A percentile compares a stretch with the other conserved stretches of the same genome.
These are phyloP conservation scores for Sinella curviseta DNA, from an alignment of 1,140 invertebrate species.

Conservation along the genomic window DNA sequence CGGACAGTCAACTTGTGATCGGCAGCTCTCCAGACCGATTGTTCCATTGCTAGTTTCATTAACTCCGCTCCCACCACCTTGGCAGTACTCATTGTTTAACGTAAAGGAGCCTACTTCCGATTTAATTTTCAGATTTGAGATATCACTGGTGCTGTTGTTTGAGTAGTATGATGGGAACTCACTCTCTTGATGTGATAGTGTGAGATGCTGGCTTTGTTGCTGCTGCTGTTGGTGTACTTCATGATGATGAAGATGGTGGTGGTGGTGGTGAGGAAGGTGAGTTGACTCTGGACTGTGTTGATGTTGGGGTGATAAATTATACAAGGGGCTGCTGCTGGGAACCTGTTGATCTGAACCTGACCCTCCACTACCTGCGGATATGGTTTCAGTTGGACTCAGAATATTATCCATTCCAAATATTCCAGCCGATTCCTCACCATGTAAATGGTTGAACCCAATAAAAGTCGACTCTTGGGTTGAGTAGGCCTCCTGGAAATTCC, in stretches of 20 bases:
- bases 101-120: constrained; percentile 43
- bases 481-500: constrained; percentile 5
- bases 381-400: constrained; percentile 20
- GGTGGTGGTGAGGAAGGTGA: background rate
- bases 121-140: constrained; percentile 35
- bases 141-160: background rate
- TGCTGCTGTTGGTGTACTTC: constrained; percentile 17
- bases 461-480: background rate
- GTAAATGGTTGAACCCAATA: constrained; percentile 14
- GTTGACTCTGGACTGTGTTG: constrained; percentile 20
- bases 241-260: background rate
- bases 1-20: background rate
- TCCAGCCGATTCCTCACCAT: constrained; percentile 18
- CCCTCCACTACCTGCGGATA: background rate
- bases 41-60: constrained; percentile 6
- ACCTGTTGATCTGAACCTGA: constrained; percentile 39
- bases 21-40: background rate
- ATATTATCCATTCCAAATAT: constrained; percentile 37
- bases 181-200: background rate
- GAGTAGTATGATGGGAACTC: constrained; percentile 19
- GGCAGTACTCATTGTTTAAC: constrained; percentile 26
- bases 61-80: constrained; percentile 20
- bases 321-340: constrained; percentile 30
- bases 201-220: background rate
- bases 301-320: constrained; percentile 33